phyloP scores from a whole-genome alignment of 2,113 vertebrate genomes.

The Channa maculata region DNA sequence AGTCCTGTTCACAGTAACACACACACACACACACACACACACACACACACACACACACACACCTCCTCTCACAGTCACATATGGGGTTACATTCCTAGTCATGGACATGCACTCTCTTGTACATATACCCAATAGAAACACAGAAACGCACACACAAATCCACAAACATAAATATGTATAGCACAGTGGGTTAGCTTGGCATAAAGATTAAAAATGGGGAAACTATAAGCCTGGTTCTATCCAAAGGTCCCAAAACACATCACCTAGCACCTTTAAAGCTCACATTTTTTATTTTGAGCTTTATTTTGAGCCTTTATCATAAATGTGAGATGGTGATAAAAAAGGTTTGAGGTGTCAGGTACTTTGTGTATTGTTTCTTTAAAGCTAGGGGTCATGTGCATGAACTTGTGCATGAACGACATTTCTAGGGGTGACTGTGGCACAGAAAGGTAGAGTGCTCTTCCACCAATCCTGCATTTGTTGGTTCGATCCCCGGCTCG shows the following conservation, averaged over 20 bases:
- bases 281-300: too few species aligned
- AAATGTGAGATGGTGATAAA: too few species aligned
- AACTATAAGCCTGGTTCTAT: not conserved
- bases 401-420: too few species aligned
- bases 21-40: not conserved
- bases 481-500: too few species aligned
- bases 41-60: too few species aligned
- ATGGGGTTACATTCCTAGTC: constrained; percentile 8
- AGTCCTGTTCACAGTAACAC: constrained; percentile 38
- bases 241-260: not conserved
- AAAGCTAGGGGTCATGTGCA: too few species aligned
- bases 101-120: not conserved
- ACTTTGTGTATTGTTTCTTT: too few species aligned
- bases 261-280: not conserved
- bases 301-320: too few species aligned
- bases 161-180: constrained; percentile 6
- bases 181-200: not conserved
- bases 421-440: too few species aligned
- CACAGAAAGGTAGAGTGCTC: too few species aligned
- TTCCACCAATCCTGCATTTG: too few species aligned
- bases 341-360: too few species aligned
- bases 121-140: not conserved
- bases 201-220: not conserved
- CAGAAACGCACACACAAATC: not conserved
- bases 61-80: constrained; percentile 2